These are phyloP conservation scores for Hippocampus zosterae DNA, from an alignment of 2,113 vertebrate genomes.

Conservation along the genomic window DNA sequence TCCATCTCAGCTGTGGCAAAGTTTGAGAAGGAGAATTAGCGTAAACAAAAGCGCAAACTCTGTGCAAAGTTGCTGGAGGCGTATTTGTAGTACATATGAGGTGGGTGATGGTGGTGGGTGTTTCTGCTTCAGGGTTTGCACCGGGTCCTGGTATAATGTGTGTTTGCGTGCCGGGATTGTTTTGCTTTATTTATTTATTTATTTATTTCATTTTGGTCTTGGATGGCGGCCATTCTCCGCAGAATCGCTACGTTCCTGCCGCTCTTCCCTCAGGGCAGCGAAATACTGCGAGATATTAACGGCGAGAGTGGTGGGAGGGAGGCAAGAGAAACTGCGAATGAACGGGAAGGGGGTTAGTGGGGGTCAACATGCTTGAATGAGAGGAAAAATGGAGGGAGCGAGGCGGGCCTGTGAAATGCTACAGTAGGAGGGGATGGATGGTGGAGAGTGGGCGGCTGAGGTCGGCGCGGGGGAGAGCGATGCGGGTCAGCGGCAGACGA, in stretches of 20 bases:
- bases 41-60: slow-evolving; percentile 14
- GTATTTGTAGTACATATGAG: slow-evolving; percentile 41
- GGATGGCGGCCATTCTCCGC: slow-evolving; percentile 27
- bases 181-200: too few species aligned
- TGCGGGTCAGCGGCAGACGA: slow-evolving; percentile 34
- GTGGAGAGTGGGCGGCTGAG: slow-evolving; percentile 46
- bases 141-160: slow-evolving; percentile 7
- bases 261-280: slow-evolving; percentile 43
- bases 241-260: slow-evolving; percentile 5
- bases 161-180: neutral
- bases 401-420: slow-evolving; percentile 21
- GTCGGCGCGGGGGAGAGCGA: slow-evolving; percentile 30
- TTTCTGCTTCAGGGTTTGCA: slow-evolving; percentile 34
- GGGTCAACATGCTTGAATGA: slow-evolving; percentile 8
- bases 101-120: slow-evolving; percentile 35
- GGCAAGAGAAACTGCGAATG: slow-evolving; percentile 23
- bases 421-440: slow-evolving; percentile 9
- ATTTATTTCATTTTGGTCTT: slow-evolving; percentile 34
- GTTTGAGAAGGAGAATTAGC: slow-evolving; percentile 15
- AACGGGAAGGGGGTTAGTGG: neutral
- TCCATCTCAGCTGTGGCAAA: slow-evolving; percentile 9
- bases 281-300: slow-evolving; percentile 44
- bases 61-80: slow-evolving; percentile 21
- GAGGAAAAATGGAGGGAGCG: slow-evolving; percentile 14
- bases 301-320: slow-evolving; percentile 49